Evolutionary conservation across 2,888 invertebrate species (phyloP).

Genomic region (Anaspis maculata): DNA sequence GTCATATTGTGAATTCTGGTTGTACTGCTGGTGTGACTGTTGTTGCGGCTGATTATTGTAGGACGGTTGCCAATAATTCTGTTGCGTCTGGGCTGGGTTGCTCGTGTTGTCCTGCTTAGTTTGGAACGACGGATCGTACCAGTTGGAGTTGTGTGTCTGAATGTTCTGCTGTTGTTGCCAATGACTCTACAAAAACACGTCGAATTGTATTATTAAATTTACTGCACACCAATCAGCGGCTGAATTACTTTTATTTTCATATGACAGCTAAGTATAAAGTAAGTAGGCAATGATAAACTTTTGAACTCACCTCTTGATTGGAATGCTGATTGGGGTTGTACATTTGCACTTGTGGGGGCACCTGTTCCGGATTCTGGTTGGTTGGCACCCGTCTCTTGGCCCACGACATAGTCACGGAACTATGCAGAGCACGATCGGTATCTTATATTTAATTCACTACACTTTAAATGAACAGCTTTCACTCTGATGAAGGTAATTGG

Average conservation of each 20-base stretch:
- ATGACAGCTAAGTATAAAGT: not conserved
- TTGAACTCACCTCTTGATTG: slow-evolving; percentile 35
- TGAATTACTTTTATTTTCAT: not conserved
- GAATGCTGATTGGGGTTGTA: slow-evolving; percentile 41
- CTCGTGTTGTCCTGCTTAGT: too few relatives aligned
- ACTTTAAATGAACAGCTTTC: too few relatives aligned
- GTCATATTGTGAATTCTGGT: slow-evolving; percentile 15
- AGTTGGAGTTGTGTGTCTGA: slow-evolving; percentile 36
- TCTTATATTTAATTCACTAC: too few relatives aligned
- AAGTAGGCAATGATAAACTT: slow-evolving; percentile 6
- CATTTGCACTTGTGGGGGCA: slow-evolving; percentile 33
- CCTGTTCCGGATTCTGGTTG: slow-evolving; percentile 30
- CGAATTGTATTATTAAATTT: slow-evolving; percentile 1
- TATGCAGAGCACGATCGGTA: too few relatives aligned
- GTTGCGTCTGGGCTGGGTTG: slow-evolving; percentile 25
- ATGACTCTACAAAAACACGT: slow-evolving; percentile 23
- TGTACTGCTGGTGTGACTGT: slow-evolving; percentile 11
- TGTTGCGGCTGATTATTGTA: not conserved
- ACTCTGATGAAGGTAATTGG: too few relatives aligned
- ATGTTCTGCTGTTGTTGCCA: slow-evolving; percentile 44
- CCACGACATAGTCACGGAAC: slow-evolving; percentile 41
- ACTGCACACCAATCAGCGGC: not conserved
- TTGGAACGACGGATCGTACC: slow-evolving; percentile 39
- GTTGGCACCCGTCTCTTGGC: slow-evolving; percentile 35
- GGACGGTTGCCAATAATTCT: slow-evolving; percentile 21